Evolutionary conservation across 2,113 vertebrate genomes (phyloP), one percentile per base, ranked within the genome.

Genomic region (Pholis gunnellus): DNA sequence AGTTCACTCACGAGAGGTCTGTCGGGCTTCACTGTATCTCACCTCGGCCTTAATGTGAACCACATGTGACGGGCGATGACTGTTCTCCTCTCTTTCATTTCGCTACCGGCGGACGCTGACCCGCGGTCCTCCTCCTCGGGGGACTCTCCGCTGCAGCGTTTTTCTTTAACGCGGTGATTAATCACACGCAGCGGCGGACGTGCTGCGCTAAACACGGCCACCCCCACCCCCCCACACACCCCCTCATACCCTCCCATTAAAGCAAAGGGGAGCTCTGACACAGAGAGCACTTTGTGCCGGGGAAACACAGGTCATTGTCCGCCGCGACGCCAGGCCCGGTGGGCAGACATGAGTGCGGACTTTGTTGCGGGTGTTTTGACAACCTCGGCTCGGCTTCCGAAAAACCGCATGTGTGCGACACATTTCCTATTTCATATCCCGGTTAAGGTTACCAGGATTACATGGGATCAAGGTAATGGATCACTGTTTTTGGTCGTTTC

Each of bases 281-380:
- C 85, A 95, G 93, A 94, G 94, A 91, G 72, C 84, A 91, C 94
- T 87, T 94, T 95, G 94, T 94, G 88, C 85, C 65, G 84, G 88
- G 93, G 81, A 69, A 94, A 94, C 92, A 94, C 93, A 79, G 93
- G 88, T 90, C 83, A 94, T 93, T 96, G 95, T 95, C 92, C 87
- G 79, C 56, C 22, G 60, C 78, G 44, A 81, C 65, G 79, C 91
- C 91, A 81, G 57, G 89, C 90, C 56, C 52, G 44, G 68, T 82
- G 87, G 88, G 83, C 81, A 81, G 77, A 87, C 93, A 88, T 94
- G 94, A 90, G 94, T 91, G 92, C 82, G 81, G 90, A 93, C 95
- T 94, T 88, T 94, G 95, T 94, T 4, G 75, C 88, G 50, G 75
- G 57, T 96, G 94, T 97, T 96, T 93, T 91, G 88, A 96, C 94